Base-by-base conservation (phyloP, 2,113 vertebrate genomes). In the Albula glossodonta region DNA sequence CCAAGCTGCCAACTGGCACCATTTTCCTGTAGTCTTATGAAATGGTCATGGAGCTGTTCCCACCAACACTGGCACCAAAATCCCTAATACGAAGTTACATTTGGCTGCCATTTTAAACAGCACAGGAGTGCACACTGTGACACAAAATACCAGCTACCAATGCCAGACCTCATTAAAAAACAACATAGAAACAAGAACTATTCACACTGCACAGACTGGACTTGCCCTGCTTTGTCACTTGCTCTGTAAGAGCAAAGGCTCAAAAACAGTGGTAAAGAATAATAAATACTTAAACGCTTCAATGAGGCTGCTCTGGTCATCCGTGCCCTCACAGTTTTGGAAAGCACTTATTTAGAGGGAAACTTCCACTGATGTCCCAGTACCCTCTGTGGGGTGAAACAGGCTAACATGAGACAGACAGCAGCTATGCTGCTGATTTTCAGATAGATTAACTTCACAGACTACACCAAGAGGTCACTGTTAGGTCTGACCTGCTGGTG, bases 341-440 rank as follows among this genome's bases (percentile, higher is more conserved):
- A 83, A 70, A 83, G 82, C 63, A 48, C 60, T 25, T 7, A 49
- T 22, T 51, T n/a, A 17, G 51, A 51, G 25, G 77, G 50, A 50
- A 51, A 74, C 82, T 41, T 31, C 63, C n/a, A 53, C 17, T 3
- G 80, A 19, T 84, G 51, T 56, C 83, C 51, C 77, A 84, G 83
- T 31, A 52, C 51, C 77, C 31, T 78, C 13, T 84, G 70, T 56
- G 51, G 50, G 5, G 25, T 78, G 15, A 11, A 77, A 25, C 5
- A 11, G n/a, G n/a, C 51, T 77, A 15, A 77, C 22, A 52, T 15
- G 57, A 52, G 51, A n/a, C 9, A 13, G 51, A 84, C 49, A 84
- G 50, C 22, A 70, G 63, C 60, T 63, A 11, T 11, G 60, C 4
- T 4, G 11, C 60, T 17, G 19, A 56, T 56, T 12, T 9, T 56